A percentile compares a stretch with the other conserved stretches of the same genome.
Conservation (phyloP, 2,113 vertebrate species). For the Platichthys flesus region DNA sequence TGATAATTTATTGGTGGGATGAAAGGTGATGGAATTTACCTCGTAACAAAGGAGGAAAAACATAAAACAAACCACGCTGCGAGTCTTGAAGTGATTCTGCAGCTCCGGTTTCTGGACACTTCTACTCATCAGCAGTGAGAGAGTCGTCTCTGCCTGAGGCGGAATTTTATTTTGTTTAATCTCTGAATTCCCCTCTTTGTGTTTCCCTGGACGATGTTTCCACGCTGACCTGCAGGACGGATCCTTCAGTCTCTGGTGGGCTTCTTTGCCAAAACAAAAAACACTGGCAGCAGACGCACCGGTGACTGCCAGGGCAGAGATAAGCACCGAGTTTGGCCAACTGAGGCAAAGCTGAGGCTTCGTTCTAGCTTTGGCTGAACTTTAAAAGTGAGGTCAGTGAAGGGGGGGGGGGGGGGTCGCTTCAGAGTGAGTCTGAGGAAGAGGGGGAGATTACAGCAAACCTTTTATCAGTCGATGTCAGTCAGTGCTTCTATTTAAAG, state of each 20-base stretch:
- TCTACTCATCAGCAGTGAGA: background rate
- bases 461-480: no score
- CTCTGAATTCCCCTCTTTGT: background rate
- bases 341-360: background rate
- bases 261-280: background rate
- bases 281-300: background rate
- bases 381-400: background rate
- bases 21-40: background rate
- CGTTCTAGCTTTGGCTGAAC: background rate
- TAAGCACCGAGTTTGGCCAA: background rate
- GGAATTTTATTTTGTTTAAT: background rate
- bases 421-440: background rate
- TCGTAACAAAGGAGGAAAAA: background rate
- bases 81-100: constrained; percentile 1
- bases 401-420: background rate
- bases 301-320: background rate
- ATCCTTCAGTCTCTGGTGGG: background rate
- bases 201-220: background rate
- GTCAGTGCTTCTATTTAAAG: no score
- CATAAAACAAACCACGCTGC: background rate
- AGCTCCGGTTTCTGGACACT: background rate
- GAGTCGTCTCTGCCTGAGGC: background rate
- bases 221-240: background rate
- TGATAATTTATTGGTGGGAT: background rate
- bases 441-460: no score